Conservation (phyloP, 2,888 invertebrate species). For the Paralinhomoeus sp. region DNA sequence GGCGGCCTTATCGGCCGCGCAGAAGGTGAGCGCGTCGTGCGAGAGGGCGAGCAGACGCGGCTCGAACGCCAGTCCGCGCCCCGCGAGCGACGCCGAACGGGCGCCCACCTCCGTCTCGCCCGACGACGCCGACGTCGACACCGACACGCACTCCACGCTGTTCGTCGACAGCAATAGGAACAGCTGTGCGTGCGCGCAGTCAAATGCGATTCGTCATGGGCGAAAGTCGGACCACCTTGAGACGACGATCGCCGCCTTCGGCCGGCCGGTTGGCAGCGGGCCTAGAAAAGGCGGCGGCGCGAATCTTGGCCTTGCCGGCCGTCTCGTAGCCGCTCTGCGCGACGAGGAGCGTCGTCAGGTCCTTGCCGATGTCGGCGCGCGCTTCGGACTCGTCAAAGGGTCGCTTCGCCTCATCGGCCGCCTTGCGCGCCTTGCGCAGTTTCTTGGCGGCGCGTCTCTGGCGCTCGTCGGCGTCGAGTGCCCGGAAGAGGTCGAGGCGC, state of each 20-base stretch:
- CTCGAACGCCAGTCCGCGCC: conserved; percentile 67
- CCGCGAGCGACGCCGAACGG: conserved; percentile 32
- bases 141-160: conserved; percentile 35
- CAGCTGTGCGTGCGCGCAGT: no score
- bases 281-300: no score
- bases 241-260: no score
- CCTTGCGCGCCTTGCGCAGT: conserved; percentile 30
- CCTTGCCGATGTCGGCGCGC: no score
- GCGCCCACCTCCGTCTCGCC: no score
- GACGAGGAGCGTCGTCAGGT: no score
- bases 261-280: no score
- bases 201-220: no score
- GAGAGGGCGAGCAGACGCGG: conserved; percentile 66
- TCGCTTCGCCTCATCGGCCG: conserved; percentile 4
- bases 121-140: no score
- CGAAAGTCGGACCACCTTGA: no score
- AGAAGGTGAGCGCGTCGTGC: conserved; percentile 62
- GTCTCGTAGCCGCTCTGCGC: background rate
- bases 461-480: conserved; percentile 51
- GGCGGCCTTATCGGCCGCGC: conserved; percentile 55
- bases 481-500: conserved; percentile 54
- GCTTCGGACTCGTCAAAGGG: no score
- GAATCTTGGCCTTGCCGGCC: background rate
- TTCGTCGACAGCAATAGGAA: conserved; percentile 42
- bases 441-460: conserved; percentile 55